Base-by-base conservation (phyloP, 2,113 vertebrate species). In the Pluvianellus socialis region DNA sequence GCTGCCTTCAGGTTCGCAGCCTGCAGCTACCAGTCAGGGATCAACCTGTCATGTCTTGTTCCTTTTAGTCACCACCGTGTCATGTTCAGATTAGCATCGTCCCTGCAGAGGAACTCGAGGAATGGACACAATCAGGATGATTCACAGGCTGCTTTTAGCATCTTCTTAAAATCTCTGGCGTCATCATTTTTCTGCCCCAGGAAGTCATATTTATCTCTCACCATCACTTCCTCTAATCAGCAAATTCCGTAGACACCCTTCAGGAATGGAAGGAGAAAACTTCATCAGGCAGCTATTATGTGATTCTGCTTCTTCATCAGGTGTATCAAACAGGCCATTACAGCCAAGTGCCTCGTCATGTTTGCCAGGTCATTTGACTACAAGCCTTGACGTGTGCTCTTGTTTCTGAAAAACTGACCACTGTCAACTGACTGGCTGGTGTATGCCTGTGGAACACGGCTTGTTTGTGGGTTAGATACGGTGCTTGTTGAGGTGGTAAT, bases 181-280 rank as follows among this genome's bases (percentile, higher is more conserved):
- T 96, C 91, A 50, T 76, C 86, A 4, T 61, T 40, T 55, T 55
- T 30, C 81, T 93, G 85, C 62, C 87, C 40, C 81, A 80, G 94
- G 95, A 94, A 92, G 84, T 65, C 93, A 88, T 97, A 95, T 56
- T 95, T 96, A 66, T 89, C 80, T 95, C 77, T 86, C 50, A 6
- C 68, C 92, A 95, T 96, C 95, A 95, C 89, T 97, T 97, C 89
- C 96, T 95, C 89, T 96, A 76, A 91, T 95, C 74, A 88, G 71
- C 81, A 90, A 42, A 63, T 77, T 87, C 66, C 52, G 87, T 42
- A 94, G 65, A 50, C 94, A 94, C 81, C 74, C 86, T 59, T 88
- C 77, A 86, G 72, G 91, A 94, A 88, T 62, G 93, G 62, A 73
- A 90, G 84, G 50, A 79, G 89, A 91, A 82, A 76, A 70, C 86